phyloP scores from a whole-genome alignment of 92 coral and sea anemone genomes.

The Heteractis magnifica region DNA sequence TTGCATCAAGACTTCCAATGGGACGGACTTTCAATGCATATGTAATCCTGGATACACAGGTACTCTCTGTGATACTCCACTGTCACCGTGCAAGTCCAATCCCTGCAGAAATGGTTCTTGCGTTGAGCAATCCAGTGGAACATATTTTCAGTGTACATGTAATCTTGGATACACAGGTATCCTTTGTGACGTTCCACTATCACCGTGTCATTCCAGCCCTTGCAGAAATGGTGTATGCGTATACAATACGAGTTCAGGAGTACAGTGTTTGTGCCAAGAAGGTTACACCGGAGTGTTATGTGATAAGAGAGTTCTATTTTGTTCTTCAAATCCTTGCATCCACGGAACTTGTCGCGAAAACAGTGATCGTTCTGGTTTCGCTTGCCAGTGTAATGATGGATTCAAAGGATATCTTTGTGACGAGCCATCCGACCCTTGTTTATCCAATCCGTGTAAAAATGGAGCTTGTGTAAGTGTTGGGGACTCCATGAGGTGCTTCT shows the following conservation, averaged over 20 bases:
- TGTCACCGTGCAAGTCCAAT: conserved; percentile 46
- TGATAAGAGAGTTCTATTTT: conserved; percentile 16
- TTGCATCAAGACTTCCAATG: conserved; percentile 30
- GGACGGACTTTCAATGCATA: conserved; percentile 45
- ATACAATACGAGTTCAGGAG: conserved; percentile 6
- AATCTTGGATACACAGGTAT: conserved; percentile 43
- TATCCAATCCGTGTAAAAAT: conserved; percentile 15
- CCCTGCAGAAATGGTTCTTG: conserved; percentile 74
- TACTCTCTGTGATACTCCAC: conserved; percentile 35
- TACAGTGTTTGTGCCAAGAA: conserved; percentile 33
- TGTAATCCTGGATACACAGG: conserved; percentile 62
- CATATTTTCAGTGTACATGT: conserved; percentile 46
- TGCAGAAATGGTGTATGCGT: conserved; percentile 28
- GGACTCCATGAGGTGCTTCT: conserved; percentile 49
- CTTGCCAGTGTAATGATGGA: conserved; percentile 51
- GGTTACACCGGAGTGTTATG: conserved; percentile 39
- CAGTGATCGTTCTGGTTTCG: conserved; percentile 28
- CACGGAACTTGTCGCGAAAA: conserved; percentile 42
- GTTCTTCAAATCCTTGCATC: conserved; percentile 27
- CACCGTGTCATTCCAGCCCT: conserved; percentile 33
- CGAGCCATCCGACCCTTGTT: conserved; percentile 30
- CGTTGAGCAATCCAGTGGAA: conserved; percentile 6
- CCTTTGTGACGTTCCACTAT: conserved; percentile 16
- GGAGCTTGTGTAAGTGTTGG: conserved; percentile 52
- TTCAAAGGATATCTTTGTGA: conserved; percentile 56